A percentile compares a stretch with the other conserved stretches of the same genome.
Evolutionary conservation across 1,140 invertebrate genomes (phyloP).

Genomic region (Drosophila ficusphila): DNA sequence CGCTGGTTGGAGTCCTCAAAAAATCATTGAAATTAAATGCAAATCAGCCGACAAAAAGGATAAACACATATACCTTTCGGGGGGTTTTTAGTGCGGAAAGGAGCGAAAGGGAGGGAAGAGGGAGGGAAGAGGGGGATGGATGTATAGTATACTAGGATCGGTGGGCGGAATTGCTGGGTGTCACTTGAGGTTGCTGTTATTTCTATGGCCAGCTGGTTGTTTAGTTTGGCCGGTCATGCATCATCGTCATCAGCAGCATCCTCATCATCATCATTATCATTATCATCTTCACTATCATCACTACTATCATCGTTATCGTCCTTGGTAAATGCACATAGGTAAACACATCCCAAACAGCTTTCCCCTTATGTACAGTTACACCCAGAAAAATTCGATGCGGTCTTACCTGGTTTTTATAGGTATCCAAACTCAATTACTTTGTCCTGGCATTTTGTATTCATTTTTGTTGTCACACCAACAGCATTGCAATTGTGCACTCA

Average conservation of each 20-base stretch:
- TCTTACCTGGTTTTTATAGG: not conserved
- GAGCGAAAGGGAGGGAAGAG: too few species aligned
- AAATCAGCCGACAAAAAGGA: slow-evolving; percentile 65
- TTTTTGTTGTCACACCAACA: too few species aligned
- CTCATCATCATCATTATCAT: not conserved
- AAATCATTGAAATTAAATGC: slow-evolving; percentile 78
- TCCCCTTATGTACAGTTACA: slow-evolving; percentile 36
- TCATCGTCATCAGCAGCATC: slow-evolving; percentile 22
- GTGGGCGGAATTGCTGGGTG: not conserved
- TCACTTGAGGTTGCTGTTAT: slow-evolving; percentile 34
- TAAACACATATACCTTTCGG: slow-evolving; percentile 15
- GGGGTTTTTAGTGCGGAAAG: too few species aligned
- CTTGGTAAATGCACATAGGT: slow-evolving; percentile 33
- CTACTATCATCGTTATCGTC: not conserved
- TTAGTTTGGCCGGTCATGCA: slow-evolving; percentile 46
- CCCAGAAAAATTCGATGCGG: not conserved
- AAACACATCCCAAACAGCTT: slow-evolving; percentile 43
- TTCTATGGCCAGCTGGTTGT: slow-evolving; percentile 35
- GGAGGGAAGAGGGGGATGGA: not conserved
- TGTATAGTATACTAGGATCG: too few species aligned
- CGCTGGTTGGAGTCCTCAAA: slow-evolving; percentile 32
- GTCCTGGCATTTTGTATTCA: not conserved
- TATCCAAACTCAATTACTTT: not conserved
- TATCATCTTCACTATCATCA: not conserved
- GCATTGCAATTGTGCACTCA: too few species aligned